These are phyloP conservation scores for Stictocephala bisonia DNA, from an alignment of 2,888 invertebrate species.

Conservation along the genomic window DNA sequence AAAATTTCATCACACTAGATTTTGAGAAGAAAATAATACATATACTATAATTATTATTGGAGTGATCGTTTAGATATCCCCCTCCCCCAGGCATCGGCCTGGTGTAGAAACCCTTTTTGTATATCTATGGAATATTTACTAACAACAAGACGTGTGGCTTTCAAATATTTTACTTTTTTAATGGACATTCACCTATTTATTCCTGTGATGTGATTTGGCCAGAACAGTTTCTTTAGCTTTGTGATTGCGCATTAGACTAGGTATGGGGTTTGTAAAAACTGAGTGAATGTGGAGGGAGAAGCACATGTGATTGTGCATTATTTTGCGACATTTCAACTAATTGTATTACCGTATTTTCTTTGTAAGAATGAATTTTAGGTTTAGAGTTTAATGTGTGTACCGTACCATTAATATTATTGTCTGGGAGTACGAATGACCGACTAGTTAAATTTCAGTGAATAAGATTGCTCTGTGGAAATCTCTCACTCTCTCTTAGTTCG, in stretches of 20 bases:
- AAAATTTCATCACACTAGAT: slow-evolving; percentile 48
- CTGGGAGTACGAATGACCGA: slow-evolving; percentile 44
- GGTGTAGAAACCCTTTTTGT: slow-evolving; percentile 49
- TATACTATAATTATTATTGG: slow-evolving; percentile 46
- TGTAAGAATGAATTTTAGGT: slow-evolving; percentile 49
- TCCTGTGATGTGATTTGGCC: slow-evolving; percentile 49
- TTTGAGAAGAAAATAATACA: slow-evolving; percentile 47
- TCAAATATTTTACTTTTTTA: slow-evolving; percentile 49
- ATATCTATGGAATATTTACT: slow-evolving; percentile 50
- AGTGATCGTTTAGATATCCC: slow-evolving; percentile 47
- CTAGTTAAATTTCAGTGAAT: slow-evolving; percentile 22
- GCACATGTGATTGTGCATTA: slow-evolving; percentile 29
- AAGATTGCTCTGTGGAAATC: slow-evolving; percentile 7
- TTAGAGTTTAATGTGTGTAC: slow-evolving; percentile 50
- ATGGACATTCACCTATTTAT: slow-evolving; percentile 51
- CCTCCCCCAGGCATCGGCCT: slow-evolving; percentile 62
- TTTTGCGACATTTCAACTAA: slow-evolving; percentile 46
- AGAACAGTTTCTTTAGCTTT: slow-evolving; percentile 46
- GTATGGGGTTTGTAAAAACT: slow-evolving; percentile 48
- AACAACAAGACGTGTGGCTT: slow-evolving; percentile 51
- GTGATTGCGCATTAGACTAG: slow-evolving; percentile 46
- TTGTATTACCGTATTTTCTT: slow-evolving; percentile 49
- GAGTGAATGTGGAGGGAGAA: slow-evolving; percentile 44
- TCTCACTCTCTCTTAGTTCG: slow-evolving; percentile 35
- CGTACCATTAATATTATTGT: slow-evolving; percentile 49